Base-by-base conservation (phyloP, 2,797 vertebrate species). In the Craterocephalus amniculus region DNA sequence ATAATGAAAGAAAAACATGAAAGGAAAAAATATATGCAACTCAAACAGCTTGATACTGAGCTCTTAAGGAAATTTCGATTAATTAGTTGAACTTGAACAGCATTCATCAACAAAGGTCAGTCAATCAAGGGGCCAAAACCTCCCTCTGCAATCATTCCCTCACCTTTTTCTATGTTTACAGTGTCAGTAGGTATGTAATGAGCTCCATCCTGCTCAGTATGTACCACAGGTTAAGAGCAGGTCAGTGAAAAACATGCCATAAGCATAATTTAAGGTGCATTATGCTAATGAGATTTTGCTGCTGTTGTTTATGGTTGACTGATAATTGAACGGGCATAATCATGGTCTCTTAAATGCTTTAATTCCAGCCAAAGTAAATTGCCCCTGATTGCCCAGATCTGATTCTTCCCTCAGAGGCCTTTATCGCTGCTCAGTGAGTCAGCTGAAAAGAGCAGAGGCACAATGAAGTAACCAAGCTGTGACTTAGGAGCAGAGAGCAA, bases 351-450 rank as follows among this genome's bases (percentile, higher is more conserved):
- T n/a, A 34, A 49, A 72, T 57, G 34, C 43, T 69, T 45, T 63
- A 63, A 48, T 52, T 67, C 52, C 76, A 79, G 57, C 72, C 63
- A 72, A 61, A 58, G 32, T 60, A 79, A 83, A 80, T 83, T 65
- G 67, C 16, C 54, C 12, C 31, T 61, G 71, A 80, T 84, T 81
- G 64, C 22, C 20, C 35, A 34, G 52, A 81, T 81, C 66, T 72
- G 65, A 70, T 55, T 49, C 63, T 65, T 77, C 29, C 55, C 62
- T 70, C 43, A 16, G 66, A 75, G 58, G n/a, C 61, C 66, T 79
- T 85, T 72, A 74, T 72, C 75, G 59, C 32, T 48, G 60, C 72
- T 66, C 71, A 72, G 12, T 59, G 67, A 83, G 49, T 83, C 52
- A 55, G 57, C 60, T 14, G 20, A 56, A 62, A 68, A 80, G 51